Base-by-base conservation (phyloP, 1,140 invertebrate genomes). In the Zaprionus camerounensis region DNA sequence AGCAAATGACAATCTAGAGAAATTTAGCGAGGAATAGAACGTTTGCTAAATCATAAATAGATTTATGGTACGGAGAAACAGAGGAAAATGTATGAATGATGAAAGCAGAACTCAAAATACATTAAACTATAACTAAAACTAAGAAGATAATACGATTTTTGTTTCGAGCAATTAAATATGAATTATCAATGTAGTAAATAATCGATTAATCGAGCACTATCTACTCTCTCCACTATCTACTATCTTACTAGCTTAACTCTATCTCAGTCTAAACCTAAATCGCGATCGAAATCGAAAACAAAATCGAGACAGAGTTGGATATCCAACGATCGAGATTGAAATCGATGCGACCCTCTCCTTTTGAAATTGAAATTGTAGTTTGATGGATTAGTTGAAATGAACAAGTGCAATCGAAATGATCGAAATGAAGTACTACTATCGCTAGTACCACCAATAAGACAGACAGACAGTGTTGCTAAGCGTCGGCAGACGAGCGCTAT, bases 1-100 rank as follows among this genome's bases (percentile, higher is more conserved):
- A 84, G 85, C 84, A 84, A 90, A 84, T 76, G 85, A 85, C 85
- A 88, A 90, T 90, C 81, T 80, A 90, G 85, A 62, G 53, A 71
- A 70, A 69, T 70, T 80, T 78, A 76, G 71, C 63, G 58, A 68
- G 67, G 28, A 57, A 59, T 51, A 71, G 62, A 71, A 61, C 72
- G 57, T 69, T 69, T 69, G 67, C 64, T 66, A 66, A 66, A 66
- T 15, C 38, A 57, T 53, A 59, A 28, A 66, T 53, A 59, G 46
- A 31, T 56, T 12, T 2, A 56, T 17, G 31, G n/a, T 51, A 20
- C 20, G 46, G 12, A 34, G 31, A 9, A 34, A 9, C 9, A 11
- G 9, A 11, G 7, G 31, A 13, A 51, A 51, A 22, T 17, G 46
- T 22, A 51, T 51, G 46, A 24, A 20, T 20, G 49, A 53, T 24